A percentile compares a stretch with the other conserved stretches of the same genome.
phyloP scores from a whole-genome alignment of 2,888 invertebrate species.

The Microplitis deprimator region DNA sequence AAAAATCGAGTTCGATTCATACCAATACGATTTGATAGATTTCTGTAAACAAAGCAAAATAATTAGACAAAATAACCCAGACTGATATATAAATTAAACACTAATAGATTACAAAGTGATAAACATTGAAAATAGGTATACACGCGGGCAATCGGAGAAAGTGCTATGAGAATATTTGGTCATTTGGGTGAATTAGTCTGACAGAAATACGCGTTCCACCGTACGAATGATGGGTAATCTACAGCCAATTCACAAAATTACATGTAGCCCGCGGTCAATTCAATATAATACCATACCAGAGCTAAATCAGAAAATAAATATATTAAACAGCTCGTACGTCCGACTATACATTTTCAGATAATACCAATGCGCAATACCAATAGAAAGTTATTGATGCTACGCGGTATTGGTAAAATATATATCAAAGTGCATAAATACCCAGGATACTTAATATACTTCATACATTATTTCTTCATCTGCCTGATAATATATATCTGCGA shows the following conservation, averaged over 20 bases:
- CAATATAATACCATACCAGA: conserved; percentile 32
- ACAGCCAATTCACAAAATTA: conserved; percentile 43
- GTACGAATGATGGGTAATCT: conserved; percentile 1
- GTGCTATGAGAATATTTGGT: conserved; percentile 18
- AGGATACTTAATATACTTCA: too few relatives aligned
- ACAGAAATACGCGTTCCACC: conserved; percentile 20
- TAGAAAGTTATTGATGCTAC: not conserved
- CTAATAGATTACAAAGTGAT: conserved; percentile 3
- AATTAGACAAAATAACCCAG: conserved; percentile 1
- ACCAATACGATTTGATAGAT: not conserved
- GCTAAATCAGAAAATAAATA: conserved; percentile 44
- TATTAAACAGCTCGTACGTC: conserved; percentile 45
- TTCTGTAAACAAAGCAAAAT: not conserved
- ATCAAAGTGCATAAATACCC: not conserved
- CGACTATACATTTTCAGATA: conserved; percentile 5
- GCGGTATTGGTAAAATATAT: not conserved
- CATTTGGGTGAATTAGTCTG: conserved; percentile 27
- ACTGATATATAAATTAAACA: conserved; percentile 16
- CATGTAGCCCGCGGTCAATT: conserved; percentile 36
- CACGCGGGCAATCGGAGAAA: not conserved
- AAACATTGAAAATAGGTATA: not conserved
- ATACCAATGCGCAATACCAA: conserved; percentile 55
- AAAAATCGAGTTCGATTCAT: not conserved
- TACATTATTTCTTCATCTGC: too few relatives aligned
- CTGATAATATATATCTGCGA: too few relatives aligned